Evolutionary conservation across 2,797 vertebrate genomes (phyloP).

Genomic region (Netta rufina): DNA sequence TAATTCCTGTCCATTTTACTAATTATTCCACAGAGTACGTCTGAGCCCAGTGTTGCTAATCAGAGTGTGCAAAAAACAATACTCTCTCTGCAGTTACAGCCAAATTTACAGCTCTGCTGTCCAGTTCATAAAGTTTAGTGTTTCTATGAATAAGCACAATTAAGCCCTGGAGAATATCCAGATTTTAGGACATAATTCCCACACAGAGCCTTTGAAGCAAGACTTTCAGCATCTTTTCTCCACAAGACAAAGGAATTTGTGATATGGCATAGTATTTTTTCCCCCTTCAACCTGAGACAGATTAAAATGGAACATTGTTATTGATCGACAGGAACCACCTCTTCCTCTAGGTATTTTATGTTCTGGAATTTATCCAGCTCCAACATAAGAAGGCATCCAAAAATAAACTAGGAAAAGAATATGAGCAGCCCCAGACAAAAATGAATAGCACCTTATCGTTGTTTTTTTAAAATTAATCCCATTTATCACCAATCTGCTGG

Average conservation of each 20-base stretch:
- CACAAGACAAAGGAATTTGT: not conserved
- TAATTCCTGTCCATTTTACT: not conserved
- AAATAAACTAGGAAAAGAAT: constrained; percentile 30
- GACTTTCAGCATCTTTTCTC: constrained; percentile 1
- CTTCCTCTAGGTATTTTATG: constrained; percentile 23
- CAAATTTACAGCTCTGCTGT: constrained; percentile 50
- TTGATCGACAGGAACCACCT: constrained; percentile 24
- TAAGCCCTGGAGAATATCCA: constrained; percentile 41
- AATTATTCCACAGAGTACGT: not conserved
- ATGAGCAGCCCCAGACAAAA: not conserved
- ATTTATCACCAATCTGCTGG: not conserved
- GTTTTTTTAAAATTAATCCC: not conserved
- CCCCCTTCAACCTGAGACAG: not conserved
- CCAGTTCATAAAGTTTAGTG: constrained; percentile 42
- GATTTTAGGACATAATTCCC: constrained; percentile 2
- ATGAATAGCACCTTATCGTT: not conserved
- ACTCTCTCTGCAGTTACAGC: not conserved
- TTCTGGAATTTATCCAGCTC: constrained; percentile 41
- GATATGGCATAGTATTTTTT: not conserved
- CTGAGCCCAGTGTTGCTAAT: not conserved
- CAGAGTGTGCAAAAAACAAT: not conserved
- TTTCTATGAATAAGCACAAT: constrained; percentile 46
- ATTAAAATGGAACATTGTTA: constrained; percentile 42
- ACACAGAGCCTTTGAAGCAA: constrained; percentile 3
- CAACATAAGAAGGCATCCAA: constrained; percentile 9